Base-by-base conservation (phyloP, 1,140 invertebrate genomes). In the Cotesia glomerata region DNA sequence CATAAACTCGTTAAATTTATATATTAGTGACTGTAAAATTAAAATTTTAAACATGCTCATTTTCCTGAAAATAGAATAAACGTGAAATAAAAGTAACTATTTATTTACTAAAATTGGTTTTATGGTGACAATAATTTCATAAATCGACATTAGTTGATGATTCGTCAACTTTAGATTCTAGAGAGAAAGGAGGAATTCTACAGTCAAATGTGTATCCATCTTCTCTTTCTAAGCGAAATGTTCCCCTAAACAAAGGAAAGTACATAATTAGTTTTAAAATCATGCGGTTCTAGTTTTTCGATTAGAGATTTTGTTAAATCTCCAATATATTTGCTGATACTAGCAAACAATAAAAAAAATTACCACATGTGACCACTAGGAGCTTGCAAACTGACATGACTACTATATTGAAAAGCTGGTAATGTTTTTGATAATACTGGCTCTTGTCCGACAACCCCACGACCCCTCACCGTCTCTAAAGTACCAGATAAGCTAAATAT, bases 321-420 rank as follows among this genome's bases (percentile, higher is more conserved):
- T 26, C 1, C 26, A 26, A 26, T 26, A 26, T 26, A 26, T 26
- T 26, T 26, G 1, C 26, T 26, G 26, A 26, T 26, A 26, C 26
- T 26, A 26, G 26, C 26, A 26, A 26, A 26, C 26, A 26, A 26
- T 26, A 26, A 26, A 63, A 62, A 11, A 36, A 84, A 86, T 86
- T 87, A 95, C 97, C 97, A 98, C 97, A 99, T 99, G 81, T 98
- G 97, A 39, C 97, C 97, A 86, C 95, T 97, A n/a, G 97, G 96
- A 61, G 97, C 96, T 88, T 98, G 97, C 67, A 99, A 89, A 77
- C 95, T 97, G 35, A 99, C 96, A 87, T 99, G 97, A 86, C 95
- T 97, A 82, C 94, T 96, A 84, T 99, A 99, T 86, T 99, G 97
- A 89, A 98, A 99, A 77, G 97, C 97, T 63, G 97, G 97, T 75